phyloP scores from a whole-genome alignment of 2,888 invertebrate genomes.

The Tachina fera region DNA sequence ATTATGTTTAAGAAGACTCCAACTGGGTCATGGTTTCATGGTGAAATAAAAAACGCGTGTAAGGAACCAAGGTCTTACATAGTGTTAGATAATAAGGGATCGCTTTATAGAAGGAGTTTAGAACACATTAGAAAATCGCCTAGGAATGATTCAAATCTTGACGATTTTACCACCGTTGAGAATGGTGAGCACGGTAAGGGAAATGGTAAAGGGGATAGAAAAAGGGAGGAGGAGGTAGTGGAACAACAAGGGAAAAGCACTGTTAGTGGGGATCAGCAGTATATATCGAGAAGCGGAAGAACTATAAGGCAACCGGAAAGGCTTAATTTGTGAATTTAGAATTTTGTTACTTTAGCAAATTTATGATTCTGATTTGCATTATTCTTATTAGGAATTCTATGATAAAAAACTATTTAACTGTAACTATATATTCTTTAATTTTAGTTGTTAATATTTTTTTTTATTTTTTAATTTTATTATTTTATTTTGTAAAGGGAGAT shows the following conservation, averaged over 20 bases:
- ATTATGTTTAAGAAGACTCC: slow-evolving; percentile 20
- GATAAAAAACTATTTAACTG: not conserved
- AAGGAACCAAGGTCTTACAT: slow-evolving; percentile 10
- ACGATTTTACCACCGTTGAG: not conserved
- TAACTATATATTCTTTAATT: not conserved
- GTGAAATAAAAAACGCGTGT: slow-evolving; percentile 5
- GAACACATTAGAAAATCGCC: slow-evolving; percentile 27
- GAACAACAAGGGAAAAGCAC: not conserved
- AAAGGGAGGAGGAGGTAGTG: not conserved
- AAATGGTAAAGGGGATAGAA: not conserved
- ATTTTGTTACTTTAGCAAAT: not conserved
- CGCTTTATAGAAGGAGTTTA: slow-evolving; percentile 29
- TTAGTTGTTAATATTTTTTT: not conserved
- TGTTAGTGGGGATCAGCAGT: not conserved
- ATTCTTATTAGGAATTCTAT: not conserved
- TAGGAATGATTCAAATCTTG: not conserved
- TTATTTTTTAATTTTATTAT: too few relatives aligned
- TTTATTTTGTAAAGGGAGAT: not conserved
- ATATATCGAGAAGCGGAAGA: not conserved
- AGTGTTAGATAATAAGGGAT: slow-evolving; percentile 17
- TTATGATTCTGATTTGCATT: not conserved
- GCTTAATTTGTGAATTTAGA: slow-evolving; percentile 6
- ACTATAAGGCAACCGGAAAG: slow-evolving; percentile 1
- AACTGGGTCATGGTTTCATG: not conserved
- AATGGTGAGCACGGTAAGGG: not conserved